Evolutionary conservation across 2,797 vertebrate genomes (phyloP).

Genomic region (Bryconaethiops microstoma): DNA sequence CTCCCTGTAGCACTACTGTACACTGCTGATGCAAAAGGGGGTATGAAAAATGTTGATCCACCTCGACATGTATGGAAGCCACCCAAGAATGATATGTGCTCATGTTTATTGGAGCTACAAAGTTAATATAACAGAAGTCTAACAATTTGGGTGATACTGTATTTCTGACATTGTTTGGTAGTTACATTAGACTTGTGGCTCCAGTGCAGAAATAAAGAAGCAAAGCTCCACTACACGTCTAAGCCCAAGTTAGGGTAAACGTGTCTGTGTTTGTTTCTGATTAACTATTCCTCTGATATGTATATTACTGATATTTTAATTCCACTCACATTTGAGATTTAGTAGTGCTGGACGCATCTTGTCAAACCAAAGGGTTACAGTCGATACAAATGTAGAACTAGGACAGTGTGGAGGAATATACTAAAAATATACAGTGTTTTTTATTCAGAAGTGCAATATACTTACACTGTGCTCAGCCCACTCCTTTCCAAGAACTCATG

Average conservation of each 20-base stretch:
- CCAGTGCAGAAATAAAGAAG: no score
- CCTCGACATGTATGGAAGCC: neutral
- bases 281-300: no score
- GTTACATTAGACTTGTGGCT: no score
- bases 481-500: constrained; percentile 20
- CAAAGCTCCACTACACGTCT: no score
- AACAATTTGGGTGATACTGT: no score
- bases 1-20: neutral
- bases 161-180: no score
- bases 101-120: neutral
- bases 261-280: no score
- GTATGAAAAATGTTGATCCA: neutral
- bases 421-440: no score
- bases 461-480: neutral
- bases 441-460: no score
- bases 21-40: neutral
- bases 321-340: neutral
- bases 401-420: no score
- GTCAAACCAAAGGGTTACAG: neutral
- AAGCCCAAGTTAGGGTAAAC: no score
- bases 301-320: neutral
- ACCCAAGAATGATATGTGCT: neutral
- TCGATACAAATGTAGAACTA: no score
- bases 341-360: neutral
- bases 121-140: neutral